These are phyloP conservation scores for Delichon dasypus DNA, from an alignment of 2,797 vertebrate species.

Conservation along the genomic window DNA sequence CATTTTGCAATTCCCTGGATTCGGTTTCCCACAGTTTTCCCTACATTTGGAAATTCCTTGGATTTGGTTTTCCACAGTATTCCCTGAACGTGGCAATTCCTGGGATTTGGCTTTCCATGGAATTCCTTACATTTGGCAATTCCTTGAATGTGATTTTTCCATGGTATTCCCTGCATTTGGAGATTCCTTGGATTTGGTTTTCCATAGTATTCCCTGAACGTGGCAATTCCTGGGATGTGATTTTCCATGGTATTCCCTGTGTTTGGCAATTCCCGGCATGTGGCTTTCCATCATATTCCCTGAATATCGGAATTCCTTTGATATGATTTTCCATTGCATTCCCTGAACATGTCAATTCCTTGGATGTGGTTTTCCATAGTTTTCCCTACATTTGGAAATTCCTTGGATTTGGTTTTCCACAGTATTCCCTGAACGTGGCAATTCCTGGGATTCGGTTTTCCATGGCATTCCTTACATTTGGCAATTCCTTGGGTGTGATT, in stretches of 20 bases:
- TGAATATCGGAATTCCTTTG: no score
- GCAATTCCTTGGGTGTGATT: not conserved
- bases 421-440: no score
- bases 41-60: not conserved
- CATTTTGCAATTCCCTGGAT: not conserved
- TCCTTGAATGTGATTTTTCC: no score
- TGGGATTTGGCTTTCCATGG: no score
- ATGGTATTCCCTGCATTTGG: no score
- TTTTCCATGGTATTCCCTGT: no score
- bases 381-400: not conserved
- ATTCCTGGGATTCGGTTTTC: not conserved
- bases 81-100: not conserved
- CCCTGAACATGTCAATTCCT: no score
- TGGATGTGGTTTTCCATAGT: not conserved
- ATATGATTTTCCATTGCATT: no score
- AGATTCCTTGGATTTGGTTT: not conserved
- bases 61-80: not conserved
- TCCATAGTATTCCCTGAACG: fast-evolving
- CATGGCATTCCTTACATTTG: not conserved
- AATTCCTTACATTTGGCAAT: no score
- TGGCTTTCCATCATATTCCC: not conserved
- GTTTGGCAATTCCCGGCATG: not conserved
- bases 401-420: not conserved
- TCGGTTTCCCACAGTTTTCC: not conserved
- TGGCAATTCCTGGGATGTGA: not conserved